phyloP scores from a whole-genome alignment of 2,888 invertebrate species.

The Sinhomidia bicolor region DNA sequence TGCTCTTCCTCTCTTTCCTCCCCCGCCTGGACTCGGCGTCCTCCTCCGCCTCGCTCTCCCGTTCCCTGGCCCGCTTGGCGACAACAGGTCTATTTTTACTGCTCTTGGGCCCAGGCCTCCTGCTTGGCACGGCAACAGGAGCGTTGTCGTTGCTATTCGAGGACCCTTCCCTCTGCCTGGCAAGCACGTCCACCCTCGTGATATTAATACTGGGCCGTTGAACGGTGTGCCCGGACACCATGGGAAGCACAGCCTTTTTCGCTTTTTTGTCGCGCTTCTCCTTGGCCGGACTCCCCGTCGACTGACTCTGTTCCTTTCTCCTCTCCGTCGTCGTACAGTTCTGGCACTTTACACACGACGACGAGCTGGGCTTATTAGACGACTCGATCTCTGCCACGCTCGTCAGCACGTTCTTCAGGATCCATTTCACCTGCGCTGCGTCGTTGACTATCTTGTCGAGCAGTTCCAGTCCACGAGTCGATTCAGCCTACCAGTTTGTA shows the following conservation, averaged over 20 bases:
- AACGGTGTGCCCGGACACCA: slow-evolving; percentile 43
- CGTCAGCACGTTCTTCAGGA: slow-evolving; percentile 30
- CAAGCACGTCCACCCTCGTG: neutral
- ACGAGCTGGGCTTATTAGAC: neutral
- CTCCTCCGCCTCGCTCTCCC: neutral
- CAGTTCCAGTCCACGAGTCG: slow-evolving; percentile 31
- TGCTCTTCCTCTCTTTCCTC: neutral
- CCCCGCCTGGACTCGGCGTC: too few relatives aligned
- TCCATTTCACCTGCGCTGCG: slow-evolving; percentile 50
- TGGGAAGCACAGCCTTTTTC: slow-evolving; percentile 54
- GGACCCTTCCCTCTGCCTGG: neutral
- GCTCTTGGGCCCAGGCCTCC: slow-evolving; percentile 14
- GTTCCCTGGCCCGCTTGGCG: neutral
- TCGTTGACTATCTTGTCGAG: slow-evolving; percentile 53
- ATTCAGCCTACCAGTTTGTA: slow-evolving; percentile 55
- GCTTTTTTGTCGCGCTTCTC: slow-evolving; percentile 47
- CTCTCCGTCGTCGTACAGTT: too few relatives aligned
- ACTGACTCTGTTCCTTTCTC: too few relatives aligned
- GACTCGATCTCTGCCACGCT: neutral
- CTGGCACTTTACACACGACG: neutral
- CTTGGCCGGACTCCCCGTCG: too few relatives aligned
- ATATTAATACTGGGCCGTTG: slow-evolving; percentile 51
- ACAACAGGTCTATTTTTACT: neutral
- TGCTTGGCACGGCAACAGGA: too few relatives aligned
- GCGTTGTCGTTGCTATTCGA: neutral